These are phyloP conservation scores for Xylota sylvarum DNA, from an alignment of 2,888 invertebrate genomes.

Conservation along the genomic window DNA sequence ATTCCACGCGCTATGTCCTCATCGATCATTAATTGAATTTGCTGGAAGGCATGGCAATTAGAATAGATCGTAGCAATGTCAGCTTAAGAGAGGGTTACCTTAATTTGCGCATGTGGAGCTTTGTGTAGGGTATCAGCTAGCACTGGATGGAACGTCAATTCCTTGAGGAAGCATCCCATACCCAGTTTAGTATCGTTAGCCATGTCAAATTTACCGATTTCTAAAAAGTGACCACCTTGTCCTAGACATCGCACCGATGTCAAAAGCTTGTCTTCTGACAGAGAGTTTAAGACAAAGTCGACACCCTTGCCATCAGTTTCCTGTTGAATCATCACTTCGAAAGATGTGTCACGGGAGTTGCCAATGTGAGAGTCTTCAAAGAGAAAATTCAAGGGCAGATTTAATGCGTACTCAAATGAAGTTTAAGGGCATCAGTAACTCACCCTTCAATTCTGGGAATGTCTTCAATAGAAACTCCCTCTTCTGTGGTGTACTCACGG, in stretches of 20 bases:
- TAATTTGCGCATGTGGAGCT: conserved; percentile 84
- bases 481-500: conserved; percentile 89
- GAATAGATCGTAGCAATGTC: background rate
- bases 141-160: conserved; percentile 91
- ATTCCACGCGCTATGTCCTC: conserved; percentile 88
- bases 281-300: conserved; percentile 95
- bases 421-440: background rate
- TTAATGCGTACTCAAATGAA: background rate
- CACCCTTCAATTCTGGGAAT: conserved; percentile 87
- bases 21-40: conserved; percentile 86
- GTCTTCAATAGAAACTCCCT: conserved; percentile 87
- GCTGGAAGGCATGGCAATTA: conserved; percentile 75
- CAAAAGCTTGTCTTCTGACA: conserved; percentile 95
- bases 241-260: conserved; percentile 89
- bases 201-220: conserved; percentile 95
- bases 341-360: conserved; percentile 93
- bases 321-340: conserved; percentile 93
- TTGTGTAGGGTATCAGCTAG: conserved; percentile 90
- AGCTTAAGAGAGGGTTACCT: conserved; percentile 76
- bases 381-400: background rate
- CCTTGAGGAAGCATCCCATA: conserved; percentile 89
- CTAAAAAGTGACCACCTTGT: conserved; percentile 89
- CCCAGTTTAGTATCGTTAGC: conserved; percentile 88
- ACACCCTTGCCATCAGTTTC: conserved; percentile 95
- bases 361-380: conserved; percentile 88